phyloP scores from a whole-genome alignment of 2,888 invertebrate genomes.

The Pristionchus fissidentatus region DNA sequence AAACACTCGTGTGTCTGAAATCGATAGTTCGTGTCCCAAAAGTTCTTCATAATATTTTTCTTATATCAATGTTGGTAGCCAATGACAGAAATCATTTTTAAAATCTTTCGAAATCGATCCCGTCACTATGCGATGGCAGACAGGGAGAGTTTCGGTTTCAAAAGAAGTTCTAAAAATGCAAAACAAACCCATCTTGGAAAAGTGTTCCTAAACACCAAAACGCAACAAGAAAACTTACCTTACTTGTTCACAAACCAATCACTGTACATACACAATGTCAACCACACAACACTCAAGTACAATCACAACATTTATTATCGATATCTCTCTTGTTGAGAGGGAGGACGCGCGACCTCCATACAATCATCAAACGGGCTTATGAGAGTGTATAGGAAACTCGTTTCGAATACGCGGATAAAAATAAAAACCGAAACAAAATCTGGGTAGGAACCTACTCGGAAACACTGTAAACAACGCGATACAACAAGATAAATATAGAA shows the following conservation, averaged over 20 bases:
- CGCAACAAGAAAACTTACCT: background rate
- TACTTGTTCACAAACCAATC: background rate
- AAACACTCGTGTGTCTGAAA: slow-evolving; percentile 11
- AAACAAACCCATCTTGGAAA: no score
- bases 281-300: no score
- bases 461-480: no score
- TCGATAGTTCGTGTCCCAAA: background rate
- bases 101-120: no score
- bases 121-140: no score
- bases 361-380: slow-evolving; percentile 6
- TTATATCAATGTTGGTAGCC: no score
- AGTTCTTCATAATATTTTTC: no score
- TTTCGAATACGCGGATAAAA: slow-evolving; percentile 9
- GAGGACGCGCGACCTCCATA: background rate
- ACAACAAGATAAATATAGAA: background rate
- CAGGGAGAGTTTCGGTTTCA: no score
- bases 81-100: no score
- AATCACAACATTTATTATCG: slow-evolving; percentile 30
- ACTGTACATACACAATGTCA: background rate
- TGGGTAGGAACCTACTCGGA: no score
- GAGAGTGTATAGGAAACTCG: slow-evolving; percentile 14
- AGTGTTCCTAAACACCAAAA: no score
- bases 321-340: slow-evolving; percentile 7
- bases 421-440: background rate
- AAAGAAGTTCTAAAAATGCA: no score